These are phyloP conservation scores for Hydrolagus affinis DNA, from an alignment of 2,113 vertebrate genomes.

Conservation along the genomic window DNA sequence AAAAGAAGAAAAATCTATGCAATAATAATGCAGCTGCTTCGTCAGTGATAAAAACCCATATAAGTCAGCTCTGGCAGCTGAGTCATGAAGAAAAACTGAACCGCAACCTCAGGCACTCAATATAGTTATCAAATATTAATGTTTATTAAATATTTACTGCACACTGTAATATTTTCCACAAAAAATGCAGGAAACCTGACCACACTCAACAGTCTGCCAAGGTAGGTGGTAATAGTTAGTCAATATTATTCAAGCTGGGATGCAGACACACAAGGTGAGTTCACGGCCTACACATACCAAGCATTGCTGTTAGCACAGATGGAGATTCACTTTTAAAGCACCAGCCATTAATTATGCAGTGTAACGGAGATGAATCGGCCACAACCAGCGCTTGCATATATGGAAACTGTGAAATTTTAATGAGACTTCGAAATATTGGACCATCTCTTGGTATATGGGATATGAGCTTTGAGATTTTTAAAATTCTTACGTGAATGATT, in stretches of 20 bases:
- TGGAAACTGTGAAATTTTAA: neutral
- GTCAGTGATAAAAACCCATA: conserved; percentile 23
- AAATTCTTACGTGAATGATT: too few species aligned
- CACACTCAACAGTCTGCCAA: too few species aligned
- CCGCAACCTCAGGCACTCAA: neutral
- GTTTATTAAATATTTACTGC: neutral
- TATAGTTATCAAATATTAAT: conserved; percentile 1
- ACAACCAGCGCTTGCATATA: neutral
- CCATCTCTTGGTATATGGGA: neutral
- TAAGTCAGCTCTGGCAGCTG: neutral
- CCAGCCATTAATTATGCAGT: neutral
- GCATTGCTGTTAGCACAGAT: neutral
- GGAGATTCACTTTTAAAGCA: neutral
- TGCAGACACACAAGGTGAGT: neutral
- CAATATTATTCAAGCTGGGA: neutral
- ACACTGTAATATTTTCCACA: too few species aligned
- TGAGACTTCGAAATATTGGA: neutral
- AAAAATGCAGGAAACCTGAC: neutral
- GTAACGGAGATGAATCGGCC: neutral
- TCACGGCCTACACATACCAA: neutral
- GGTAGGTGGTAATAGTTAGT: neutral
- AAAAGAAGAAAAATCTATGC: conserved; percentile 31
- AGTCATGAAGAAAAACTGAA: neutral
- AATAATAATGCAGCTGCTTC: conserved; percentile 24
- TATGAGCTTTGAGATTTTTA: neutral